phyloP scores from a whole-genome alignment of 2,888 invertebrate genomes.

The Ctenicera cuprea region DNA sequence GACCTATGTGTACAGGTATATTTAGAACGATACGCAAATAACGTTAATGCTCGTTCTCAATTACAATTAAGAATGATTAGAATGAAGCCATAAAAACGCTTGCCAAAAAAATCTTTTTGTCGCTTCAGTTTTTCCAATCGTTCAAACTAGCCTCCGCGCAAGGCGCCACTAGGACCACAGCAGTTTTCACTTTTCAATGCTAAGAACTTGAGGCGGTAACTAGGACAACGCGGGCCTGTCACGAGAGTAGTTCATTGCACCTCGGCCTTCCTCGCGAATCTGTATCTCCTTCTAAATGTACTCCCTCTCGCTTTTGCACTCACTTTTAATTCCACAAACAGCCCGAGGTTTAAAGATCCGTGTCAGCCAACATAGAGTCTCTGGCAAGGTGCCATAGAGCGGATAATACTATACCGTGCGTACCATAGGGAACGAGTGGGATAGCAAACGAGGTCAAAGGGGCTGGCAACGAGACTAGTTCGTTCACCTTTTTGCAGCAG shows the following conservation, averaged over 20 bases:
- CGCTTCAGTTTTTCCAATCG: conserved; percentile 24
- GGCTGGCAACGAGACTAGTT: conserved; percentile 75
- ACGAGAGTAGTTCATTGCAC: conserved; percentile 78
- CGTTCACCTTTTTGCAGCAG: conserved; percentile 75
- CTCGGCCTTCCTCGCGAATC: conserved; percentile 75
- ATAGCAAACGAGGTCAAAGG: conserved; percentile 69
- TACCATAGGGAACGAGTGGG: conserved; percentile 62
- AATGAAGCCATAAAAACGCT: conserved; percentile 37
- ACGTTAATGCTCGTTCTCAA: conserved; percentile 21
- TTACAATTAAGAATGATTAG: conserved; percentile 40
- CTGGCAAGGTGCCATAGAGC: conserved; percentile 54
- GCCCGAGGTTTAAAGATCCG: conserved; percentile 67
- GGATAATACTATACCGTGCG: conserved; percentile 56
- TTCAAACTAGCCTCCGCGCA: conserved; percentile 50
- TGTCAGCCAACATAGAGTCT: conserved; percentile 66
- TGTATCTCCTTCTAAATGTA: conserved; percentile 58
- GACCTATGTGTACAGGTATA: conserved; percentile 37
- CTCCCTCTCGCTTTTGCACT: conserved; percentile 61
- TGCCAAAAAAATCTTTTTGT: conserved; percentile 43
- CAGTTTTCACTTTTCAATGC: conserved; percentile 65
- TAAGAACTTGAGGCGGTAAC: conserved; percentile 61
- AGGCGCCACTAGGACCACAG: conserved; percentile 52
- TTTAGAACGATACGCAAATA: conserved; percentile 41
- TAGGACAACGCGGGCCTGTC: conserved; percentile 70
- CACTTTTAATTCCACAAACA: conserved; percentile 67